Conservation (phyloP, 37 sponge, comb jelly and placozoan species). For the Tethya wilhelma region DNA sequence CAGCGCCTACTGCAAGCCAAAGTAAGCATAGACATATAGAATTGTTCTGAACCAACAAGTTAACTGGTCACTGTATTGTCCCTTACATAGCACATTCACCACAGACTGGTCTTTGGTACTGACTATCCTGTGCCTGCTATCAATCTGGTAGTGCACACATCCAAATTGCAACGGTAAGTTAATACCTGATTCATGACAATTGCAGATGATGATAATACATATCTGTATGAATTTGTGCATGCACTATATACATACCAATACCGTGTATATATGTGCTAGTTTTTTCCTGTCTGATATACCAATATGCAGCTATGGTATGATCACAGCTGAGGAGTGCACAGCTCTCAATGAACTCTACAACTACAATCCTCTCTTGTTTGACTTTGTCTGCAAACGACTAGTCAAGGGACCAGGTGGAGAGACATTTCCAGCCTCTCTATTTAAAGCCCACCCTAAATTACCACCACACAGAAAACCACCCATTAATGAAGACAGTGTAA, state of each 20-base stretch:
- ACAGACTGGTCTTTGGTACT: slow-evolving; percentile 82
- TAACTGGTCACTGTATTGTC: too few species aligned
- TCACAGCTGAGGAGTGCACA: slow-evolving; percentile 42
- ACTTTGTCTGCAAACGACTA: slow-evolving; percentile 73
- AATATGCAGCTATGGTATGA: slow-evolving; percentile 35
- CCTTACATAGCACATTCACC: slow-evolving; percentile 65
- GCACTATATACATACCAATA: too few species aligned
- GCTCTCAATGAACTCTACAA: slow-evolving; percentile 82
- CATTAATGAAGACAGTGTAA: too few species aligned
- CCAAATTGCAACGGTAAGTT: slow-evolving; percentile 26
- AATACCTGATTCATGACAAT: too few species aligned
- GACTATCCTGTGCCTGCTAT: slow-evolving; percentile 94
- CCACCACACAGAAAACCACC: too few species aligned
- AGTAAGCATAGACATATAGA: too few species aligned
- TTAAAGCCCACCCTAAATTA: slow-evolving; percentile 72
- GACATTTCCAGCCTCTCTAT: slow-evolving; percentile 66
- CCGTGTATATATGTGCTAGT: too few species aligned
- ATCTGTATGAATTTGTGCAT: background rate
- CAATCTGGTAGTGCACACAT: slow-evolving; percentile 74
- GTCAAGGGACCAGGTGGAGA: slow-evolving; percentile 50
- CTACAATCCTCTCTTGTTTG: slow-evolving; percentile 89
- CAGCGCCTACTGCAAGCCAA: slow-evolving; percentile 57
- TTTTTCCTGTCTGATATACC: too few species aligned
- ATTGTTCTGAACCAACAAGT: too few species aligned
- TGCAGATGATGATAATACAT: slow-evolving; percentile 15